Evolutionary conservation across 2,797 vertebrate species (phyloP).

Genomic region (Tolypeutes matacus): DNA sequence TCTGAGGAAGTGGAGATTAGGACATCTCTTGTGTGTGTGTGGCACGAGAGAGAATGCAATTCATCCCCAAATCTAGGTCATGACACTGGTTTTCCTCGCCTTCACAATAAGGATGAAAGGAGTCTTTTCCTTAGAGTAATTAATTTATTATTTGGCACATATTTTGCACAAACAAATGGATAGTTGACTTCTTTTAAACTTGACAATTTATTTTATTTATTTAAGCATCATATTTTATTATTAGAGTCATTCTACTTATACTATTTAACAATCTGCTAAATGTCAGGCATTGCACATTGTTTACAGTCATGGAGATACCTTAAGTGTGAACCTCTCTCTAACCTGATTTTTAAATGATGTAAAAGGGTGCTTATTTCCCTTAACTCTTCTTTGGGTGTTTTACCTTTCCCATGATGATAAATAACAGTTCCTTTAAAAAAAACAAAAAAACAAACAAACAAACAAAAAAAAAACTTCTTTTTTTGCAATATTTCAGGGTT

Average conservation of each 20-base stretch:
- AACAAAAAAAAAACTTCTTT: conserved; percentile 19
- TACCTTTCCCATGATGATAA: background rate
- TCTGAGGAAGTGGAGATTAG: too few relatives aligned
- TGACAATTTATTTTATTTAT: conserved; percentile 63
- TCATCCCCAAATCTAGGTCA: background rate
- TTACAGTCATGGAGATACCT: conserved; percentile 42
- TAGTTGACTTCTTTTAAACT: background rate
- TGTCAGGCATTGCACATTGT: background rate
- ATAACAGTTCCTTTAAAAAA: conserved; percentile 38
- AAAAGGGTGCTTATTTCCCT: conserved; percentile 50
- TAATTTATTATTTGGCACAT: conserved; percentile 9
- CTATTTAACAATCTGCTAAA: conserved; percentile 62
- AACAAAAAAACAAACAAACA: too few relatives aligned
- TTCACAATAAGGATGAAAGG: background rate
- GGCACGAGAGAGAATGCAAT: too few relatives aligned
- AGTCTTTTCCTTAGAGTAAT: background rate
- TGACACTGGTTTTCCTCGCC: background rate
- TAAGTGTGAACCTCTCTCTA: conserved; percentile 29
- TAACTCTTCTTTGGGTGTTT: conserved; percentile 38
- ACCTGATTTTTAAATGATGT: conserved; percentile 44
- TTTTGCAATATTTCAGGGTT: conserved; percentile 30
- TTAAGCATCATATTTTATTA: conserved; percentile 73
- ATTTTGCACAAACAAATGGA: background rate
- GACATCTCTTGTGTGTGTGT: too few relatives aligned
- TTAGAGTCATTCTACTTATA: background rate